Conservation (phyloP, 2,113 vertebrate species). For the Hippocampus abdominalis region DNA sequence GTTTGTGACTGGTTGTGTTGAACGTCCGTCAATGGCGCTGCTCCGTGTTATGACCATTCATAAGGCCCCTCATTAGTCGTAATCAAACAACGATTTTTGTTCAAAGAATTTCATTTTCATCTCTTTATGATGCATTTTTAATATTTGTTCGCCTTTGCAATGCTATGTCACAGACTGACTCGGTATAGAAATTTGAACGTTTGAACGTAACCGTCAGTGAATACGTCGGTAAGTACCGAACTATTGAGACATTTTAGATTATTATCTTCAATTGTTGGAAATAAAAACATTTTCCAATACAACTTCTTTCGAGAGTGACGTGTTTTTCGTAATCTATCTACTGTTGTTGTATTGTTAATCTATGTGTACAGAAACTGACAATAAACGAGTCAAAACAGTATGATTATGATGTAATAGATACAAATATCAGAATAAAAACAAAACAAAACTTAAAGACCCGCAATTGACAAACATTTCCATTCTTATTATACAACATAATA, state of each 20-base stretch:
- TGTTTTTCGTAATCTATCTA: too few relatives aligned
- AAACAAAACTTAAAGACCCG: too few relatives aligned
- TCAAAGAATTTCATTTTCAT: not conserved
- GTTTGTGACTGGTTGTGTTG: too few relatives aligned
- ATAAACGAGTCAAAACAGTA: too few relatives aligned
- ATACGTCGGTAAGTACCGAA: not conserved
- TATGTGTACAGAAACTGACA: too few relatives aligned
- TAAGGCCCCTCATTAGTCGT: not conserved
- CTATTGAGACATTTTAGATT: not conserved
- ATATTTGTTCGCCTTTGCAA: not conserved
- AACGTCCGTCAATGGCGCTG: not conserved
- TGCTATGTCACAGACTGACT: not conserved
- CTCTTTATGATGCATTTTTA: not conserved
- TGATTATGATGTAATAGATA: too few relatives aligned
- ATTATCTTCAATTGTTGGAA: not conserved
- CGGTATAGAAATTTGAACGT: not conserved
- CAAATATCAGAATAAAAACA: too few relatives aligned
- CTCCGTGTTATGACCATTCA: not conserved
- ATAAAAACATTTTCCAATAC: not conserved
- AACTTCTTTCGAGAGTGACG: too few relatives aligned
- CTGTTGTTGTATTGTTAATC: too few relatives aligned
- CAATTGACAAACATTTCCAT: too few relatives aligned
- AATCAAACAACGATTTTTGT: not conserved
- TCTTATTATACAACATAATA: too few relatives aligned
- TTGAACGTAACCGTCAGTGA: not conserved